Conservation (phyloP, 1,140 invertebrate species). For the Orchesella cincta region DNA sequence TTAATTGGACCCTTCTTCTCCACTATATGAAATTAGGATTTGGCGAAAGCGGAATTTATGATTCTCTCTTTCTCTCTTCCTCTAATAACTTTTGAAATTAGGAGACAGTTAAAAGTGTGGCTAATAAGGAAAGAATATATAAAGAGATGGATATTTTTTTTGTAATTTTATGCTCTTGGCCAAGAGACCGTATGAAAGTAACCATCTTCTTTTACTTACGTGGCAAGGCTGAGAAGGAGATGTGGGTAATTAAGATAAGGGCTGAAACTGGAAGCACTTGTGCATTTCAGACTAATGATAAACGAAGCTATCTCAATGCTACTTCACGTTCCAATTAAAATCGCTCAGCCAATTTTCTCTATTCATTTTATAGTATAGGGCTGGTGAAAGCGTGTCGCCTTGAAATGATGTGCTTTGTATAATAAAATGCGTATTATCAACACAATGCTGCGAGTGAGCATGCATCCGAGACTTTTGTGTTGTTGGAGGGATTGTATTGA, state of each 20-base stretch:
- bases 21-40: slow-evolving; percentile 20
- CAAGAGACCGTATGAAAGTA: neutral
- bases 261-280: too few relatives aligned
- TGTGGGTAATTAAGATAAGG: neutral
- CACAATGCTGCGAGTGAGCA: too few relatives aligned
- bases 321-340: too few relatives aligned
- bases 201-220: neutral
- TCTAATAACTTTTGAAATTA: neutral
- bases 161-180: neutral
- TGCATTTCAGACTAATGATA: too few relatives aligned
- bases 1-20: neutral
- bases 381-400: too few relatives aligned
- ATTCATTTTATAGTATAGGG: too few relatives aligned
- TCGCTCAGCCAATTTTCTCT: too few relatives aligned
- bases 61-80: slow-evolving; percentile 32
- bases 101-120: neutral
- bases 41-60: slow-evolving; percentile 20
- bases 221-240: neutral
- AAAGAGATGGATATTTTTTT: neutral
- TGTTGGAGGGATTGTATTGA: too few relatives aligned
- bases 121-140: neutral
- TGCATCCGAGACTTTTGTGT: too few relatives aligned
- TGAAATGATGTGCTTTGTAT: too few relatives aligned
- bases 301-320: too few relatives aligned
- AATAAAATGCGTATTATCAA: too few relatives aligned